A percentile compares a stretch with the other conserved stretches of the same genome.
These are phyloP conservation scores for Tetropium fuscum DNA, from an alignment of 2,888 invertebrate genomes.

Conservation along the genomic window DNA sequence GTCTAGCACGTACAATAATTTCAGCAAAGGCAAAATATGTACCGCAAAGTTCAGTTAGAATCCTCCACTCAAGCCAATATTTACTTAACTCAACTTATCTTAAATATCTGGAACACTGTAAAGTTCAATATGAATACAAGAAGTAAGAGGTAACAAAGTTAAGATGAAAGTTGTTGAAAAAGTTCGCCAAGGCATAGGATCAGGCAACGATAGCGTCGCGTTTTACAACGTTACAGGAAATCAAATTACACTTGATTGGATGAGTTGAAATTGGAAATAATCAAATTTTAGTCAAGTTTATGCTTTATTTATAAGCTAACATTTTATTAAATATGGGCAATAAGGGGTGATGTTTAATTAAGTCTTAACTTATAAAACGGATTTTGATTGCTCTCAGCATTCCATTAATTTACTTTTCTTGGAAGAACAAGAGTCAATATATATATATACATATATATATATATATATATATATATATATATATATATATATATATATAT, in stretches of 20 bases:
- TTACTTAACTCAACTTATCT: background rate
- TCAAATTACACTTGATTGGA: slow-evolving; percentile 25
- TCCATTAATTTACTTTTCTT: no score
- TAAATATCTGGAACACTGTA: slow-evolving; percentile 2
- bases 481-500: no score
- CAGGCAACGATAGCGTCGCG: slow-evolving; percentile 7
- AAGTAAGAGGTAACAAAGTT: slow-evolving; percentile 23
- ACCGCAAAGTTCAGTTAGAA: background rate
- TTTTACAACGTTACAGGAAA: slow-evolving; percentile 19
- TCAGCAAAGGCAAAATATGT: background rate
- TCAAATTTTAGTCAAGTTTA: slow-evolving; percentile 5
- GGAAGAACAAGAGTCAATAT: no score
- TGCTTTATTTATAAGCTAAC: slow-evolving; percentile 13
- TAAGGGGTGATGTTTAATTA: no score
- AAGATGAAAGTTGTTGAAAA: slow-evolving; percentile 21
- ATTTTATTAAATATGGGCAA: background rate
- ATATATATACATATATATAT: no score
- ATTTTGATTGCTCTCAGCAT: no score
- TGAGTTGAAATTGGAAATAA: slow-evolving; percentile 15
- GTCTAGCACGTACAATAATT: background rate
- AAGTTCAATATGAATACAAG: slow-evolving; percentile 22
- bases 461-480: no score
- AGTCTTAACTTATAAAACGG: no score
- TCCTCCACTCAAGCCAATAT: background rate
- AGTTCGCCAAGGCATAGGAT: slow-evolving; percentile 17